A percentile compares a stretch with the other conserved stretches of the same genome.
Evolutionary conservation across 2,888 invertebrate species (phyloP).

Genomic region (Eudemis profundana): DNA sequence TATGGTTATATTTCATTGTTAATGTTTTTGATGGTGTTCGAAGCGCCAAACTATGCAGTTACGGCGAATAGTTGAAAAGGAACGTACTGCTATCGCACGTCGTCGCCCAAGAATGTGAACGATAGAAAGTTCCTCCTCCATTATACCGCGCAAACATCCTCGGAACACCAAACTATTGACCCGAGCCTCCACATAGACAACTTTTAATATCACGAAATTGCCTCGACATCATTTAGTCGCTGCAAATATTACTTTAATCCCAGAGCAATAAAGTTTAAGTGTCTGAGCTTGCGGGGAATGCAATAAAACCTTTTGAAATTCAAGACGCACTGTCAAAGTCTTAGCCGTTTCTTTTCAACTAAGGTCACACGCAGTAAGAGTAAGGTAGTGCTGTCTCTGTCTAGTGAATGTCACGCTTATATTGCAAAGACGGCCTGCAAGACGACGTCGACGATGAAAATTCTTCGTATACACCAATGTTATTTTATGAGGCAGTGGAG

Average conservation of each 20-base stretch:
- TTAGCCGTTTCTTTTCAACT: slow-evolving; percentile 79
- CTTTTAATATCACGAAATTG: slow-evolving; percentile 83
- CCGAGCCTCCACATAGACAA: slow-evolving; percentile 76
- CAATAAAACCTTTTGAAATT: slow-evolving; percentile 83
- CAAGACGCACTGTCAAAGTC: slow-evolving; percentile 70
- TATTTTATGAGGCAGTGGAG: slow-evolving; percentile 80
- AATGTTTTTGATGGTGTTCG: slow-evolving; percentile 45
- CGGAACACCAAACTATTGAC: slow-evolving; percentile 79
- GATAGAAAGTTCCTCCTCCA: slow-evolving; percentile 69
- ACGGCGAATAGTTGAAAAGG: slow-evolving; percentile 72
- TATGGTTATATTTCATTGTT: slow-evolving; percentile 44
- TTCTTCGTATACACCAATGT: slow-evolving; percentile 80
- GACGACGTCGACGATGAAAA: slow-evolving; percentile 80
- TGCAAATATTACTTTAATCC: slow-evolving; percentile 85
- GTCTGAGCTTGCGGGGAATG: slow-evolving; percentile 83
- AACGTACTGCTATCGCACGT: slow-evolving; percentile 77
- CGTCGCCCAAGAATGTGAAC: slow-evolving; percentile 72
- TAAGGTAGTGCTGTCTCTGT: slow-evolving; percentile 70
- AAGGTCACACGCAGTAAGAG: slow-evolving; percentile 66
- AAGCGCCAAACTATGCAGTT: slow-evolving; percentile 63
- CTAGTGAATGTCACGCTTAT: slow-evolving; percentile 74
- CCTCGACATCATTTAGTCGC: slow-evolving; percentile 82
- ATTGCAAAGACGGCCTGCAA: slow-evolving; percentile 78
- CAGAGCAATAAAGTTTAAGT: slow-evolving; percentile 84
- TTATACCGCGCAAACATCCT: slow-evolving; percentile 74